Percentiles rank a stretch among this genome's conserved stretches.
These are phyloP conservation scores for Ametastegia equiseti DNA, from an alignment of 2,888 invertebrate species.

Conservation along the genomic window DNA sequence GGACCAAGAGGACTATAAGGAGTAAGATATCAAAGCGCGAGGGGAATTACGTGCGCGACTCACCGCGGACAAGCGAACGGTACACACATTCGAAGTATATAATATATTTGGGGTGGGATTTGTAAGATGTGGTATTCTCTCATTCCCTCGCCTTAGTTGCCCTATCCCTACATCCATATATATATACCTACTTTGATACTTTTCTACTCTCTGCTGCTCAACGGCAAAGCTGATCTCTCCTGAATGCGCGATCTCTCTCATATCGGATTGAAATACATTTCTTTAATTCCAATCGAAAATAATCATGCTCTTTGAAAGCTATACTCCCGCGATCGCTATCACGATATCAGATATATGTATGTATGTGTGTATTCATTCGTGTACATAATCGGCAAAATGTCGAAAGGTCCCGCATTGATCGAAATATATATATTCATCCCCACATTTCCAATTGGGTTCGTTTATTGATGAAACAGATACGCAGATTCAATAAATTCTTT, in stretches of 20 bases:
- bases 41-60: constrained; percentile 63
- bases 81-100: background rate
- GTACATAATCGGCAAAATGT: too few species aligned
- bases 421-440: too few species aligned
- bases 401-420: too few species aligned
- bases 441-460: background rate
- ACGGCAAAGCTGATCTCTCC: constrained; percentile 61
- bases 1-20: constrained; percentile 6
- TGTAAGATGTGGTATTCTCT: constrained; percentile 18
- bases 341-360: too few species aligned
- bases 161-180: background rate
- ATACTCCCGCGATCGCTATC: constrained; percentile 17
- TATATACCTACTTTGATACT: constrained; percentile 56
- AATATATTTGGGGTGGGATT: constrained; percentile 1
- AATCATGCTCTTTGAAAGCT: constrained; percentile 51
- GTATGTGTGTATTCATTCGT: too few species aligned
- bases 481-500: too few species aligned
- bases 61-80: constrained; percentile 54
- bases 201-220: constrained; percentile 28
- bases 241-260: constrained; percentile 54
- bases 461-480: background rate
- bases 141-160: background rate
- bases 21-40: constrained; percentile 60
- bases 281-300: constrained; percentile 52
- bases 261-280: constrained; percentile 56